Evolutionary conservation across 1,140 invertebrate species (phyloP), one percentile per base, ranked within the genome.

Genomic region (Caerostris darwini): DNA sequence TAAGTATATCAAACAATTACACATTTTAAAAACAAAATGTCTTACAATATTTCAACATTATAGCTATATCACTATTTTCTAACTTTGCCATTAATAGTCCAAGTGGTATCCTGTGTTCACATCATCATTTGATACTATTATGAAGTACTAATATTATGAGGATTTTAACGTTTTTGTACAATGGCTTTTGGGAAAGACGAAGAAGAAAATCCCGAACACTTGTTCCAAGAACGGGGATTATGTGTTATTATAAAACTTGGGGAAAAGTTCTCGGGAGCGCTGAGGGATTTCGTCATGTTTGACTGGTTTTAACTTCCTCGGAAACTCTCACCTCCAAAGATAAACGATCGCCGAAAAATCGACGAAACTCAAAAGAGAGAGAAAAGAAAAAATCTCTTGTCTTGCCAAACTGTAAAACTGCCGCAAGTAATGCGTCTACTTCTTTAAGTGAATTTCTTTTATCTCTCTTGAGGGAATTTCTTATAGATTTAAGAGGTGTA

Each of bases 391-490:
- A 34, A 77, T 34, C 34, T 34, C 34, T 34, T 34, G 34, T 34
- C 34, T 34, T 34, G 34, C 34, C 69, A 50, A 77, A 77, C 69
- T 77, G 69, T 77, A 50, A 77, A 77, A 77, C 69, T 77, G 69
- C 69, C 69, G 1, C 69, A 77, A 77, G 69, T 77, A 77, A 77
- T 77, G 34, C 19, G 69, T 77, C 69, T 7, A 34, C 69, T 53
- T 77, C 69, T 77, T 77, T 77, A 77, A 77, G 69, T 77, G 69
- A 77, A 77, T 77, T 77, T 77, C 69, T 77, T 77, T 77, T 77
- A 77, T 77, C 69, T 77, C 69, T 77, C 69, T 77, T 8, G 34
- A 5, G 67, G 69, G 69, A 53, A 77, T 77, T 77, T 53, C 69
- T 77, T 77, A 50, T 77, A 77, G 69, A 77, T 77, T 77, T 77